A percentile compares a stretch with the other conserved stretches of the same genome.
Evolutionary conservation across 2,113 vertebrate species (phyloP).

Genomic region (Natator depressus): DNA sequence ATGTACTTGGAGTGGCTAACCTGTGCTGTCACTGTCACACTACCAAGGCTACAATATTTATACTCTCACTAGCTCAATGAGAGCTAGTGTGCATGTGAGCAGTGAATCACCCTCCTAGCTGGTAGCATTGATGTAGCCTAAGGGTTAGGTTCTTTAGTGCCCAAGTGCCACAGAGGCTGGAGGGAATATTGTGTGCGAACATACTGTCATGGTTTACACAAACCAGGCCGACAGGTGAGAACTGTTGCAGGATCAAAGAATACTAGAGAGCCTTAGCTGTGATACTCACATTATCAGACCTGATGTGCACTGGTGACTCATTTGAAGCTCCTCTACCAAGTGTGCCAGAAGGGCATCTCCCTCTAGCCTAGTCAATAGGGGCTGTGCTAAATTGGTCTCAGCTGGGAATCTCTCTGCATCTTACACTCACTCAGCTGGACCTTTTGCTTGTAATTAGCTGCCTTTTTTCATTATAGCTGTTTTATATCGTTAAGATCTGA

Average conservation of each 20-base stretch:
- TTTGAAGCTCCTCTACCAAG: not conserved
- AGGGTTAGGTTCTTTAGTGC: not conserved
- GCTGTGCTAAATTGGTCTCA: not conserved
- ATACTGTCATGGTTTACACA: not conserved
- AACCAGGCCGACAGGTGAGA: no score
- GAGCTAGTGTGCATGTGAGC: not conserved
- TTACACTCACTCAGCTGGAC: not conserved
- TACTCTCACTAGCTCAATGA: not conserved
- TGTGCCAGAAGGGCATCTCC: not conserved
- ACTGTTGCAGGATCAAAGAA: not conserved
- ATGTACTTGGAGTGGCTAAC: not conserved
- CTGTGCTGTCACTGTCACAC: no score
- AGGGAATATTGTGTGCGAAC: not conserved
- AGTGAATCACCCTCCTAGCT: not conserved
- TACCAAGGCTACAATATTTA: no score
- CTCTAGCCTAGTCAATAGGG: not conserved
- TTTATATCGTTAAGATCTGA: not conserved
- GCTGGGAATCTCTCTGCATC: not conserved
- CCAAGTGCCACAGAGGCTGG: not conserved
- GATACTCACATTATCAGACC: not conserved
- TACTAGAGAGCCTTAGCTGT: not conserved
- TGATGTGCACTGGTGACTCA: not conserved
- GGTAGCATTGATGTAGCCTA: not conserved
- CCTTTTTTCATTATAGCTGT: not conserved
- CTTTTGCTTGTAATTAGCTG: not conserved